Evolutionary conservation across 2,888 invertebrate species (phyloP), one percentile per base, ranked within the genome.

Genomic region (Caradrina kadenii): DNA sequence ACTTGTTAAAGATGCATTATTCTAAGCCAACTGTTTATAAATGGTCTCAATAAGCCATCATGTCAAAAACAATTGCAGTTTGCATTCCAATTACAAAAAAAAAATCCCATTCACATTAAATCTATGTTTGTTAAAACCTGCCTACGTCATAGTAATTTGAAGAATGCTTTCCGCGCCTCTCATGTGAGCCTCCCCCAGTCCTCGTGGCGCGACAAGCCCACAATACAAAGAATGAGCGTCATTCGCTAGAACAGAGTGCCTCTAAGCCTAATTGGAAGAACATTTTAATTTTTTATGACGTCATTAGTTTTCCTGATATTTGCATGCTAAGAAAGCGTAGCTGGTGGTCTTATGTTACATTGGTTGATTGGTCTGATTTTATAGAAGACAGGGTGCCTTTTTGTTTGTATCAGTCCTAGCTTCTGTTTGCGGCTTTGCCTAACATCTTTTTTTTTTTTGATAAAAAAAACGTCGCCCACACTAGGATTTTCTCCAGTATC

Each of bases 231-330:
- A 49, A 70, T 53, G 35, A 56, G 55, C 66, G 31, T 49, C 66
- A 55, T 63, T 59, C 48, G 50, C 59, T 66, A 42, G 49, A 76
- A 63, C 55, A 22, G 52, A 63, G 72, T 72, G 63, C 26, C 42
- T 48, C 39, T 6, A 39, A 49, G 55, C 60, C 45, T 76, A 76
- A 76, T 72, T 76, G 72, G 63, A 63, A 49, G 48, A 55, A 54
- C 1, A 48, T 60, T 55, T 62, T 35, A 22, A 45, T 15, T 15
- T 63, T 68, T 42, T 13, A 26, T 31, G 22, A 26, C 21, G 49
- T 39, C 22, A 50, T 58, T 15, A 39, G 13, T 26, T 71, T 48
- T 59, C 13, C 13, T 42, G 1, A 49, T 49, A 59, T 49, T 31
- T 31, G 31, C 39, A 26, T 10, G 19, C 2, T 26, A n/a, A 11